These are phyloP conservation scores for Eupithecia pulchellata DNA, from an alignment of 2,888 invertebrate genomes.

Conservation along the genomic window DNA sequence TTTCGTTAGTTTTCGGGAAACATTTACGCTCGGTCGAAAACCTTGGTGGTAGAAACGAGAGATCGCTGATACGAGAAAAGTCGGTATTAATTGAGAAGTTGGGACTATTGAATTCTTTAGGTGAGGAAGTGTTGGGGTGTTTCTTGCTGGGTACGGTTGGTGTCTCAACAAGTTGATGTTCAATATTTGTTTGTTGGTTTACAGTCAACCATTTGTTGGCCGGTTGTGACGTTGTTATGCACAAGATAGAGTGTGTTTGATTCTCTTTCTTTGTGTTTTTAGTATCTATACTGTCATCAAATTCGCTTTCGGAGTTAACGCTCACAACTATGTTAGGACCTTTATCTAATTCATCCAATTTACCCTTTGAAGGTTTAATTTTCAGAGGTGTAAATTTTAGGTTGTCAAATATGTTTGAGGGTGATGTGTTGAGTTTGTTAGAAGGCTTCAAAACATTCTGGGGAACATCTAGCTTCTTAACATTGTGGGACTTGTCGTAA, in stretches of 20 bases:
- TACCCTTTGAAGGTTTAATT: conserved; percentile 52
- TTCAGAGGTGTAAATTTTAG: conserved; percentile 77
- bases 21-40: conserved; percentile 79
- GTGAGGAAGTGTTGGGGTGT: conserved; percentile 79
- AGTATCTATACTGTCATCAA: conserved; percentile 70
- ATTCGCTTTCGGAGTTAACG: conserved; percentile 72
- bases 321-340: conserved; percentile 73
- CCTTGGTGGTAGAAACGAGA: conserved; percentile 75
- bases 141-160: conserved; percentile 64
- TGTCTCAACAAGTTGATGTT: conserved; percentile 56
- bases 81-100: conserved; percentile 81
- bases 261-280: conserved; percentile 70
- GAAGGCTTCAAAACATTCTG: conserved; percentile 66
- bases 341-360: conserved; percentile 65
- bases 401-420: conserved; percentile 72
- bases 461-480: conserved; percentile 44
- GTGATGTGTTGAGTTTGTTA: conserved; percentile 62
- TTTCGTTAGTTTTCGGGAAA: conserved; percentile 66
- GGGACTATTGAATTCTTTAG: conserved; percentile 76
- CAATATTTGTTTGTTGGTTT: conserved; percentile 54
- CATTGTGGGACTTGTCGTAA: conserved; percentile 65
- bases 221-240: conserved; percentile 64
- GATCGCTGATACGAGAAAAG: conserved; percentile 77
- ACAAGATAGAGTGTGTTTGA: conserved; percentile 70
- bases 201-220: conserved; percentile 66